Evolutionary conservation across 1,140 invertebrate species (phyloP).

Genomic region (Mizuhopecten yessoensis): DNA sequence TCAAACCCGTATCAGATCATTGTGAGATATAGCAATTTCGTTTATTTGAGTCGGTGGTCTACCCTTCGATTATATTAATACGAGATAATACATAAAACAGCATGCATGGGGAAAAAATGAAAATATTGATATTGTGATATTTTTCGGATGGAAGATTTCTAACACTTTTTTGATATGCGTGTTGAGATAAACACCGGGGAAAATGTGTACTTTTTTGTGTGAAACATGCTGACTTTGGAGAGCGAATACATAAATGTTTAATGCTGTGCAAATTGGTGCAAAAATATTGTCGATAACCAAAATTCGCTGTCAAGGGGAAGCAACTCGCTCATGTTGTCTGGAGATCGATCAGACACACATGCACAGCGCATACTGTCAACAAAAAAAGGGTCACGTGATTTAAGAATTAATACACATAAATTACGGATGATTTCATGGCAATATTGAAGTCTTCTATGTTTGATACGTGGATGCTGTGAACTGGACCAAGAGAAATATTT

Average conservation of each 20-base stretch:
- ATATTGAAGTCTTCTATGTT: too few relatives aligned
- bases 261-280: not conserved
- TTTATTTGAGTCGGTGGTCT: constrained; percentile 1
- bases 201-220: not conserved
- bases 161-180: not conserved
- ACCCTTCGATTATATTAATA: not conserved
- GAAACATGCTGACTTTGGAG: not conserved
- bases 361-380: not conserved
- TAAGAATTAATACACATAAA: not conserved
- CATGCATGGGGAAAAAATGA: not conserved
- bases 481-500: not conserved
- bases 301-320: constrained; percentile 2
- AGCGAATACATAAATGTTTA: not conserved
- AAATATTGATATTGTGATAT: not conserved
- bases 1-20: not conserved
- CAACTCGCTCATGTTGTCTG: not conserved
- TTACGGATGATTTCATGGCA: not conserved
- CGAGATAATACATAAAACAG: not conserved
- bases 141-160: not conserved
- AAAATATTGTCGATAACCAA: not conserved
- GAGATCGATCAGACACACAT: not conserved
- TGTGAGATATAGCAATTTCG: not conserved
- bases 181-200: not conserved
- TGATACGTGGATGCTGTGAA: too few relatives aligned
- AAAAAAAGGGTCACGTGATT: not conserved